A percentile compares a stretch with the other conserved stretches of the same genome.
Evolutionary conservation across 2,113 vertebrate species (phyloP).

Genomic region (Bufo bufo): DNA sequence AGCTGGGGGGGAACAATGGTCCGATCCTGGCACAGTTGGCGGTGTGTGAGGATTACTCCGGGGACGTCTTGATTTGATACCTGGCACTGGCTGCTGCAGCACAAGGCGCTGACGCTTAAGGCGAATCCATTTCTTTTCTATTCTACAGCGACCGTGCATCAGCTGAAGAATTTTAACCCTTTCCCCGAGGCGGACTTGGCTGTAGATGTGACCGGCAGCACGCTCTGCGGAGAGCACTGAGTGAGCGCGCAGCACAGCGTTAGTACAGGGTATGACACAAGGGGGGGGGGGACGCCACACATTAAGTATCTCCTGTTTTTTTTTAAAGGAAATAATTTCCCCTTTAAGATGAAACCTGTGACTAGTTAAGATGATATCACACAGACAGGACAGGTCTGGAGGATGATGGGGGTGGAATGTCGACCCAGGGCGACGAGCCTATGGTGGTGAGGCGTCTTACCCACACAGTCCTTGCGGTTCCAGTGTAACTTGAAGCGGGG

Average conservation of each 20-base stretch:
- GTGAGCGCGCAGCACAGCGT: neutral
- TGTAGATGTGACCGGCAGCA: neutral
- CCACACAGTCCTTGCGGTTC: slow-evolving; percentile 97
- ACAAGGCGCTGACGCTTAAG: neutral
- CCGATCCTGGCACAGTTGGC: neutral
- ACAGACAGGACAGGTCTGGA: neutral
- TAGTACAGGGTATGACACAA: neutral
- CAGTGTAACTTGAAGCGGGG: slow-evolving; percentile 90
- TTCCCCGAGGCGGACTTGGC: neutral
- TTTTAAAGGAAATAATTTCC: no score
- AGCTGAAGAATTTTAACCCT: neutral
- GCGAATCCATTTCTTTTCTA: neutral
- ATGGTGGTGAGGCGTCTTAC: slow-evolving; percentile 77
- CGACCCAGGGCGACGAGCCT: no score
- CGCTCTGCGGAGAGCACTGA: neutral
- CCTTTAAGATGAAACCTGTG: neutral
- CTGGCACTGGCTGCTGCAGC: neutral
- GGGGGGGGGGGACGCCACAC: slow-evolving; percentile 68
- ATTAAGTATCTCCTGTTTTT: slow-evolving; percentile 98
- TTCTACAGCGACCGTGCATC: neutral
- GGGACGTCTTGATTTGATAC: no score
- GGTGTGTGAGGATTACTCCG: no score
- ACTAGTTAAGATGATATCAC: neutral
- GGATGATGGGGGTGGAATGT: neutral
- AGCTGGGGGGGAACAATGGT: neutral